Conservation (phyloP, 1,140 invertebrate species). For the Microplitis demolitor region DNA sequence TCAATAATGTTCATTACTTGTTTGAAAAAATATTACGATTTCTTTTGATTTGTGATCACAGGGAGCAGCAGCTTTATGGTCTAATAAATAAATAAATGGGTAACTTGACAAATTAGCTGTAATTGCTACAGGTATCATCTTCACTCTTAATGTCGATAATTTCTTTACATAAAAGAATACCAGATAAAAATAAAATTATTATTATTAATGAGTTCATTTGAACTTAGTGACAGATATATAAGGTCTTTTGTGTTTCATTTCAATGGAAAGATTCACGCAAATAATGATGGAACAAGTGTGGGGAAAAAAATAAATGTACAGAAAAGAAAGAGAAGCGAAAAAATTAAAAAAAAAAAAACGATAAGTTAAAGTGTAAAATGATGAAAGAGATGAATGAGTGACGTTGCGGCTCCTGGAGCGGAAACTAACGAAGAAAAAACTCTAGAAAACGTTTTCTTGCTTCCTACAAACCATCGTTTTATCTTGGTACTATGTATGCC, state of each 20-base stretch:
- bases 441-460: conserved; percentile 1
- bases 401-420: conserved; percentile 2
- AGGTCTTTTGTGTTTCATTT: background rate
- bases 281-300: background rate
- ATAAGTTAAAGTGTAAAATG: conserved; percentile 8
- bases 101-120: no score
- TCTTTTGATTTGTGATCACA: no score
- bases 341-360: background rate
- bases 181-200: no score
- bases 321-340: background rate
- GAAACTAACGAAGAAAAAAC: conserved; percentile 8
- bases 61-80: no score
- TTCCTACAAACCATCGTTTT: background rate
- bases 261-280: background rate
- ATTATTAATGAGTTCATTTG: background rate
- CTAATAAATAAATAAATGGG: no score
- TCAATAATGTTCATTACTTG: no score
- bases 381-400: conserved; percentile 8
- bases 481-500: background rate
- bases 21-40: no score
- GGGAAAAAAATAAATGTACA: background rate
- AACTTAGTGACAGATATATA: background rate
- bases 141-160: no score
- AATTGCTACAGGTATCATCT: no score
- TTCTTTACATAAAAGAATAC: background rate